phyloP scores from a whole-genome alignment of 2,797 vertebrate genomes.

The Buphagus erythrorhynchus region DNA sequence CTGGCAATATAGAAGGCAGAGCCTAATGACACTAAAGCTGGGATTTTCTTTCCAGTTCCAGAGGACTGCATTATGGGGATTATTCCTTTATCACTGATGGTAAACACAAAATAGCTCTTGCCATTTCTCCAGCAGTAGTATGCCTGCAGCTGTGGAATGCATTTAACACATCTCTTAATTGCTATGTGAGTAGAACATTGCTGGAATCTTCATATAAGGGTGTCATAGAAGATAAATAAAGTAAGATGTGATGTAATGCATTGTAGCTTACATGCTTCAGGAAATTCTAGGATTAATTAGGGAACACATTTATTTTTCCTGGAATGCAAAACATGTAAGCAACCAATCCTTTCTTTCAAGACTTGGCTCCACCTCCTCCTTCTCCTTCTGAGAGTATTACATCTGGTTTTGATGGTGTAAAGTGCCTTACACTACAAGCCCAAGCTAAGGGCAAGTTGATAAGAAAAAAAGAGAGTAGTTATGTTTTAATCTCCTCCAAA shows the following conservation, averaged over 20 bases:
- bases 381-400: not conserved
- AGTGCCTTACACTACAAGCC: not conserved
- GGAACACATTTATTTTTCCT: constrained; percentile 55
- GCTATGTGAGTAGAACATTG: not conserved
- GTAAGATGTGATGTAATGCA: constrained; percentile 31
- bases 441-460: not conserved
- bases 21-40: constrained; percentile 59
- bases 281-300: constrained; percentile 55
- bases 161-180: constrained; percentile 13
- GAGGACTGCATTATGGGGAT: constrained; percentile 32
- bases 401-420: not conserved
- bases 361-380: not conserved
- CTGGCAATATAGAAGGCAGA: constrained; percentile 82
- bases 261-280: constrained; percentile 27
- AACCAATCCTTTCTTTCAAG: constrained; percentile 5
- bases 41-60: constrained; percentile 2
- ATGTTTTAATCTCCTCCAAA: not conserved
- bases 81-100: constrained; percentile 60
- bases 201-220: constrained; percentile 7
- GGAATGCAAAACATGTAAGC: constrained; percentile 58
- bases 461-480: not conserved
- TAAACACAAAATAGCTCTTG: constrained; percentile 9
- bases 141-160: constrained; percentile 32
- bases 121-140: not conserved
- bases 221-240: constrained; percentile 30